A percentile compares a stretch with the other conserved stretches of the same genome.
Evolutionary conservation across 2,888 invertebrate species (phyloP).

Genomic region (Gisinianus flammeolus): DNA sequence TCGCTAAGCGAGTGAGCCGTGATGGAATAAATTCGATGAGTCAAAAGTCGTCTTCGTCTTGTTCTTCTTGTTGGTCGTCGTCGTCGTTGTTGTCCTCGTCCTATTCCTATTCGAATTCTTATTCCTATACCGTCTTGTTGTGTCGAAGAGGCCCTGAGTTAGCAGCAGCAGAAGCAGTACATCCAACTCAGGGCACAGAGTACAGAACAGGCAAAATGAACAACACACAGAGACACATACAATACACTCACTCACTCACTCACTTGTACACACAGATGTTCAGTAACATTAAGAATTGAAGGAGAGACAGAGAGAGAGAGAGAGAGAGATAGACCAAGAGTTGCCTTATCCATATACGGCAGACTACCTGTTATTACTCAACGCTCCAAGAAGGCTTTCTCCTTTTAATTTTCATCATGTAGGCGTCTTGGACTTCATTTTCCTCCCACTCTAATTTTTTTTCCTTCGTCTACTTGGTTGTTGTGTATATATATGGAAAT

Average conservation of each 20-base stretch:
- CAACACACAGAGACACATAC: neutral
- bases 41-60: slow-evolving; percentile 11
- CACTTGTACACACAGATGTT: neutral
- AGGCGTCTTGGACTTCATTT: slow-evolving; percentile 49
- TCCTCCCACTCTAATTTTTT: slow-evolving; percentile 44
- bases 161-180: too few relatives aligned
- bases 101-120: neutral
- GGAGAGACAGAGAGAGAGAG: neutral
- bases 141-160: slow-evolving; percentile 31
- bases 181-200: slow-evolving; percentile 19
- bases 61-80: neutral
- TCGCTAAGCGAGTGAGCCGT: neutral
- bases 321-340: slow-evolving; percentile 19
- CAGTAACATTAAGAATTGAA: neutral
- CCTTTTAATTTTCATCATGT: slow-evolving; percentile 56
- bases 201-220: neutral
- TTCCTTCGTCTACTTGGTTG: neutral
- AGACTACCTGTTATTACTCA: slow-evolving; percentile 57
- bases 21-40: slow-evolving; percentile 10
- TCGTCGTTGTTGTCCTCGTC: neutral
- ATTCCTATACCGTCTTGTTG: neutral
- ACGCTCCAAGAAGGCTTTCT: slow-evolving; percentile 56
- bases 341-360: slow-evolving; percentile 53
- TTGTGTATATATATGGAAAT: too few relatives aligned
- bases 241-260: slow-evolving; percentile 7